phyloP scores from a whole-genome alignment of 2,113 vertebrate species.

The Colaptes auratus region DNA sequence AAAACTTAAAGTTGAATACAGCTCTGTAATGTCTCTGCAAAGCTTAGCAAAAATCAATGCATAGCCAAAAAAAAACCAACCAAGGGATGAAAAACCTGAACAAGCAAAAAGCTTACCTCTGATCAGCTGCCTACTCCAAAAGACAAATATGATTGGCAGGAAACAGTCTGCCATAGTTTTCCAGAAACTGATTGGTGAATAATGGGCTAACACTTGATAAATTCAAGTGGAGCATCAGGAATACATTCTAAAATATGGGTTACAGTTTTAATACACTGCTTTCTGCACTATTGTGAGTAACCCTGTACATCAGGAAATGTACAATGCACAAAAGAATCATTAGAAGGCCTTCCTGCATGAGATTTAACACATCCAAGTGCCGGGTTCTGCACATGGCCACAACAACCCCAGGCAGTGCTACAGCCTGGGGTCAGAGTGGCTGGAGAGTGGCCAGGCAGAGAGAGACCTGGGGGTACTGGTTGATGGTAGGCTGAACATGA shows the following conservation, averaged over 20 bases:
- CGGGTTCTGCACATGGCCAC: too few species aligned
- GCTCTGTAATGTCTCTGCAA: not conserved
- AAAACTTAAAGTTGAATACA: not conserved
- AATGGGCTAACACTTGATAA: not conserved
- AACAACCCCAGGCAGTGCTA: too few species aligned
- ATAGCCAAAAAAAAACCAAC: not conserved
- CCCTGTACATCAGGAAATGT: not conserved
- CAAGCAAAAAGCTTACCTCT: not conserved
- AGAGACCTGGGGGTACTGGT: too few species aligned
- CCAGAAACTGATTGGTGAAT: not conserved
- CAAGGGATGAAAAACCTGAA: not conserved
- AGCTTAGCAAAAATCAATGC: not conserved
- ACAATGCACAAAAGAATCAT: not conserved
- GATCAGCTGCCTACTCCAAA: not conserved
- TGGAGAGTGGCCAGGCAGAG: too few species aligned
- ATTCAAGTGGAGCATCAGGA: not conserved
- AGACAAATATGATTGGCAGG: not conserved
- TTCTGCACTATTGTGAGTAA: not conserved
- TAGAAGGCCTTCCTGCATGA: not conserved
- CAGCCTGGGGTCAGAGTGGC: too few species aligned
- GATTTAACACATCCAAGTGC: too few species aligned
- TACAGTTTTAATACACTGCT: not conserved
- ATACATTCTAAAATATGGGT: not conserved
- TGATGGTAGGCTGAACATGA: too few species aligned
- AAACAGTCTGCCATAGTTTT: not conserved